Evolutionary conservation across 2,797 vertebrate genomes (phyloP).

Genomic region (Poeciliopsis gracilis): DNA sequence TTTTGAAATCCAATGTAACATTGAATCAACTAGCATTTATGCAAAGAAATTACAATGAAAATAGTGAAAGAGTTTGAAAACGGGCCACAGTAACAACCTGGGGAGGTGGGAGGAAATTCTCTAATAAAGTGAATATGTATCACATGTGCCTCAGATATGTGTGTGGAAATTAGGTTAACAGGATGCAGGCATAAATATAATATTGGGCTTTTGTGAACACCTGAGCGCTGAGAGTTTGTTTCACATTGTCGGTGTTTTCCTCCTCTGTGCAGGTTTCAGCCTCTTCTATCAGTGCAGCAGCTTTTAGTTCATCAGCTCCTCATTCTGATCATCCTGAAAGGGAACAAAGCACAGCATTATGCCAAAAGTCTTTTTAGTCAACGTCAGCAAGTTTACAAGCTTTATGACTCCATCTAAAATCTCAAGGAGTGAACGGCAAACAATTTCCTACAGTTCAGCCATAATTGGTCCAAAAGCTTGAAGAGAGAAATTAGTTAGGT

Average conservation of each 20-base stretch:
- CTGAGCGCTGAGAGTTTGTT: constrained; percentile 43
- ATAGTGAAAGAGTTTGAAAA: constrained; percentile 27
- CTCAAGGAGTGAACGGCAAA: neutral
- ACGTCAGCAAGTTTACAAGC: neutral
- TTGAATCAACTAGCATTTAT: constrained; percentile 12
- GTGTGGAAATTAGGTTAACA: constrained; percentile 23
- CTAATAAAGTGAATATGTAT: constrained; percentile 27
- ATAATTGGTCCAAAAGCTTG: neutral
- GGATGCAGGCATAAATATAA: neutral
- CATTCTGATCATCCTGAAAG: constrained; percentile 57
- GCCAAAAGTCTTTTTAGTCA: neutral
- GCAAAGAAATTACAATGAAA: constrained; percentile 23
- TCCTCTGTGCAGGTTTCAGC: constrained; percentile 15
- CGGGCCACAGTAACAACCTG: constrained; percentile 5
- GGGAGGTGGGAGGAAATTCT: constrained; percentile 10
- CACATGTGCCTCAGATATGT: constrained; percentile 16
- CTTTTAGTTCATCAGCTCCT: constrained; percentile 37
- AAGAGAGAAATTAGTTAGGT: neutral
- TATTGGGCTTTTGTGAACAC: constrained; percentile 44
- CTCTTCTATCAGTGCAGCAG: constrained; percentile 27
- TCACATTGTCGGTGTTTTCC: constrained; percentile 29
- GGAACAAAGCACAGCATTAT: constrained; percentile 16
- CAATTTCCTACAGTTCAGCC: neutral
- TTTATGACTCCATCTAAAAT: neutral
- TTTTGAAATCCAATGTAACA: constrained; percentile 13